Conservation (phyloP, 2,797 vertebrate genomes). For the Rhynchonycteris naso region DNA sequence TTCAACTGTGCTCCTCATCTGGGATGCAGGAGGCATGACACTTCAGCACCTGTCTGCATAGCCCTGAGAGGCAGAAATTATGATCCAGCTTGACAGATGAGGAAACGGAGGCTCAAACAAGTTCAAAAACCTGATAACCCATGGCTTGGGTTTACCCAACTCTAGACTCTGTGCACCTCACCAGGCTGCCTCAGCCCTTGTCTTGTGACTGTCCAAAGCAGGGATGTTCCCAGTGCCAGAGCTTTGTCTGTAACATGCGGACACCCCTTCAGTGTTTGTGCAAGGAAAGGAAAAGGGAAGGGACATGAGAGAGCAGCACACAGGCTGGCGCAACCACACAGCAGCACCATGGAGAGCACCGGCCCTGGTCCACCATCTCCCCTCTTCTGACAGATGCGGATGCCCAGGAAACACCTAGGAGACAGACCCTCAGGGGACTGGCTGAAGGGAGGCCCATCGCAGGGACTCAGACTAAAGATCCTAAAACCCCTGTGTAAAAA, state of each 20-base stretch:
- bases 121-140: background rate
- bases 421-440: background rate
- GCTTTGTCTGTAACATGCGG: background rate
- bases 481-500: background rate
- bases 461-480: background rate
- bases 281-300: background rate
- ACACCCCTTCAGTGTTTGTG: background rate
- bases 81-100: no score
- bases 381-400: background rate
- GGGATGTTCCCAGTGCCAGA: background rate
- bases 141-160: background rate
- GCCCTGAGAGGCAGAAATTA: background rate
- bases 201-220: background rate
- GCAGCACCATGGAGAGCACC: background rate
- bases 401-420: background rate
- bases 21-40: background rate
- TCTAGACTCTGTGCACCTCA: background rate
- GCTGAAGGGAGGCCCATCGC: background rate
- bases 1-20: fast-evolving
- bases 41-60: background rate
- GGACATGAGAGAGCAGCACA: background rate
- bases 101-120: background rate
- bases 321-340: fast-evolving
- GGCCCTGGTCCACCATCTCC: fast-evolving
- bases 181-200: background rate